Percentiles rank a stretch among this genome's conserved stretches.
Conservation (phyloP, 2,888 invertebrate genomes). For the Phoenoteleia sp. region DNA sequence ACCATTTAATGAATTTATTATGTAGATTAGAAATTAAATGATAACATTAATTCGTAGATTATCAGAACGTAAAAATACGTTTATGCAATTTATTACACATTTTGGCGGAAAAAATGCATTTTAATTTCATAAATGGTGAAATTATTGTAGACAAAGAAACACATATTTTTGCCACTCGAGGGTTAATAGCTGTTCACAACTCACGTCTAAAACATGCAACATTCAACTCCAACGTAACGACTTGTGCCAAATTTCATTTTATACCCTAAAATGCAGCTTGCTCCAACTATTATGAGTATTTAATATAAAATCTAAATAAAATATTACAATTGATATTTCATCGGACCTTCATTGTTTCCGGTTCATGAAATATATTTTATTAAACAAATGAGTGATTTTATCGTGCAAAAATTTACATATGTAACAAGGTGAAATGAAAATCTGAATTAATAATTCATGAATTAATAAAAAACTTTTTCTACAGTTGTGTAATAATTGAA, state of each 20-base stretch:
- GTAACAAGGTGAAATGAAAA: too few relatives aligned
- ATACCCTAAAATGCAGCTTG: constrained; percentile 32
- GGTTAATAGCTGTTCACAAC: constrained; percentile 67
- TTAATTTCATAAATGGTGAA: constrained; percentile 3
- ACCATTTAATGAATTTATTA: background rate
- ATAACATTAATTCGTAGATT: too few relatives aligned
- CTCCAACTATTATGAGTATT: constrained; percentile 34
- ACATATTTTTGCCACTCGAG: constrained; percentile 44
- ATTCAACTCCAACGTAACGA: constrained; percentile 63
- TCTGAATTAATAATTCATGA: too few relatives aligned
- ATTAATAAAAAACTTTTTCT: too few relatives aligned
- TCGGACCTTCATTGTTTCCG: too few relatives aligned
- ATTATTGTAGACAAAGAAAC: constrained; percentile 48
- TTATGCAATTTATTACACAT: background rate
- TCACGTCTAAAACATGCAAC: constrained; percentile 69
- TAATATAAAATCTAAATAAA: too few relatives aligned
- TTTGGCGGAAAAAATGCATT: constrained; percentile 8
- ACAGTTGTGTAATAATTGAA: too few relatives aligned
- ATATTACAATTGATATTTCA: too few relatives aligned
- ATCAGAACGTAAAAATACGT: too few relatives aligned
- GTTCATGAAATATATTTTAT: too few relatives aligned
- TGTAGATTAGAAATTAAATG: background rate
- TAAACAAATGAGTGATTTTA: too few relatives aligned
- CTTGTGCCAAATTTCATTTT: constrained; percentile 67
- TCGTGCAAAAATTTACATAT: too few relatives aligned